A percentile compares a stretch with the other conserved stretches of the same genome.
phyloP scores from a whole-genome alignment of 2,113 vertebrate genomes.

The Anseranas semipalmata region DNA sequence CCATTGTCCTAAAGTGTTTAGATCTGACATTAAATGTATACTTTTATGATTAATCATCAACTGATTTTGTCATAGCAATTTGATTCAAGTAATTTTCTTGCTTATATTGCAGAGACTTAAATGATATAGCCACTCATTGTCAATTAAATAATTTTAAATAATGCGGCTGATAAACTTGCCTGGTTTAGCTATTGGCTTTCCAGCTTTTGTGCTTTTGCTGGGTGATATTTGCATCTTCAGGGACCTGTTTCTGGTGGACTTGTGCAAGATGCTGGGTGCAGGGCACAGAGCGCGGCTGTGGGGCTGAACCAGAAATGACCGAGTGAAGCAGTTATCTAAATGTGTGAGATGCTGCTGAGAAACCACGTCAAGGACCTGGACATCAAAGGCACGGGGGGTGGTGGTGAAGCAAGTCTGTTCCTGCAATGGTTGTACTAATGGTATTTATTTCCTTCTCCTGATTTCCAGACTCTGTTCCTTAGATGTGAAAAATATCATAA shows the following conservation, averaged over 20 bases:
- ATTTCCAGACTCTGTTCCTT: not conserved
- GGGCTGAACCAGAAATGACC: not conserved
- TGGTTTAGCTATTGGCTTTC: not conserved
- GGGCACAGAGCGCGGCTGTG: not conserved
- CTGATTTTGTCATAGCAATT: not conserved
- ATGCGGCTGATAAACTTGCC: not conserved
- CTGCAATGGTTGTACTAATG: fast-evolving
- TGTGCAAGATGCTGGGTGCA: not conserved
- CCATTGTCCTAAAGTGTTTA: not conserved
- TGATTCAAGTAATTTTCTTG: not conserved
- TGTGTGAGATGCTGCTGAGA: not conserved
- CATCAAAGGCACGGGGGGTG: not conserved
- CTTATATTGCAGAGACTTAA: not conserved
- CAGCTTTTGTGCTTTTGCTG: not conserved
- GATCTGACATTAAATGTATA: not conserved
- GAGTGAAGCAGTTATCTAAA: fast-evolving
- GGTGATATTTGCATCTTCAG: too few species aligned
- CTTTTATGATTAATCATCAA: not conserved
- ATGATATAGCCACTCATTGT: not conserved
- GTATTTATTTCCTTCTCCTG: not conserved
- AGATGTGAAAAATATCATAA: not conserved
- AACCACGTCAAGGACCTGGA: not conserved
- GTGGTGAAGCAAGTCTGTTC: not conserved
- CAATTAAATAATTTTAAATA: not conserved
- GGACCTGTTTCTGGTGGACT: not conserved